Conservation (phyloP, 2,113 vertebrate genomes). For the Gorsachius goisagi region DNA sequence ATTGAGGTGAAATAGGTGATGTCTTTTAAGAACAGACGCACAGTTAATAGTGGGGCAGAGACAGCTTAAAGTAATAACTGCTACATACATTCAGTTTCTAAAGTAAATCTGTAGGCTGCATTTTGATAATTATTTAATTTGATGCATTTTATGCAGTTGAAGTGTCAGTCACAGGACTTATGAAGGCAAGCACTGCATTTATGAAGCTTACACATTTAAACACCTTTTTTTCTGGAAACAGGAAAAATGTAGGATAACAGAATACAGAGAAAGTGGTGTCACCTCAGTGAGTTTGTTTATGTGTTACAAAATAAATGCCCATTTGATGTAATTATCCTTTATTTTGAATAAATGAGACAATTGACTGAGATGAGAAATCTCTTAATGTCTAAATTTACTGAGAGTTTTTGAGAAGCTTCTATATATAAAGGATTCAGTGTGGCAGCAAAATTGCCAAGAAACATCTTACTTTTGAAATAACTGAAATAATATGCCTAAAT, state of each 20-base stretch:
- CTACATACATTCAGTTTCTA: background rate
- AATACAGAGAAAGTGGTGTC: background rate
- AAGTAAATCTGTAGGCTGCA: background rate
- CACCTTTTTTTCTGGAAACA: background rate
- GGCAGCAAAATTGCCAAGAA: background rate
- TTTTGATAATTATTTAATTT: constrained; percentile 11
- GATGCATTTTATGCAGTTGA: background rate
- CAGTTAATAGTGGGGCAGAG: background rate
- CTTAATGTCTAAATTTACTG: background rate
- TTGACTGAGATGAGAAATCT: background rate
- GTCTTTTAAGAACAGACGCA: background rate
- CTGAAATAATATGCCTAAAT: background rate
- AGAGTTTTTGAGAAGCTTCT: background rate
- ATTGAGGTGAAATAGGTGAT: background rate
- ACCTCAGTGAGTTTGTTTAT: background rate
- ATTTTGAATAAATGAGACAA: background rate
- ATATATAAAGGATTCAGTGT: background rate
- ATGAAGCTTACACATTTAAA: background rate
- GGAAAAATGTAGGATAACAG: background rate
- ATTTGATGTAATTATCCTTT: background rate
- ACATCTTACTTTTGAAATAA: background rate
- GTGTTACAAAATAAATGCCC: background rate
- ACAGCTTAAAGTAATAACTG: background rate
- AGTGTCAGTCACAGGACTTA: background rate
- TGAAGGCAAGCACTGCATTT: background rate